Evolutionary conservation across 2,797 vertebrate species (phyloP).

Genomic region (Sus cebifrons): DNA sequence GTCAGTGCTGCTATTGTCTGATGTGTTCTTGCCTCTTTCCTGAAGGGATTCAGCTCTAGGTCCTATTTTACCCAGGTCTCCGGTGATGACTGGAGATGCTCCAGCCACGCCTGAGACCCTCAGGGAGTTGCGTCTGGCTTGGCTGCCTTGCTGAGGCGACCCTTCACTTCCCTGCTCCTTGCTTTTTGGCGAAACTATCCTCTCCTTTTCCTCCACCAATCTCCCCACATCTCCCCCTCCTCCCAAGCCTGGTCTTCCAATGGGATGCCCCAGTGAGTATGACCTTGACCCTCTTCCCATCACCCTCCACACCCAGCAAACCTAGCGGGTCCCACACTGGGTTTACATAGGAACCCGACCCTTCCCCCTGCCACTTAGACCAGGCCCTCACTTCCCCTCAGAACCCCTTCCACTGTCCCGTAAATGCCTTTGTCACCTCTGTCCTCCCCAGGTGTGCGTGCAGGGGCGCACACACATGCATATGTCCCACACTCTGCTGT

Average conservation of each 20-base stretch:
- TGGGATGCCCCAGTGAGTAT: neutral
- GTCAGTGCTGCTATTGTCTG: neutral
- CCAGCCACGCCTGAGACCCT: neutral
- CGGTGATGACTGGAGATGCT: constrained; percentile 1
- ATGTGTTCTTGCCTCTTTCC: neutral
- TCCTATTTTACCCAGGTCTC: neutral
- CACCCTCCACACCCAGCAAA: neutral
- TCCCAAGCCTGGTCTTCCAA: neutral
- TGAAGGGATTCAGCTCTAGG: constrained; percentile 21
- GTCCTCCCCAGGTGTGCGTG: neutral
- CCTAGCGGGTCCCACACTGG: neutral
- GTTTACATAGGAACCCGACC: too few species aligned
- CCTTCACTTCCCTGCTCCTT: neutral
- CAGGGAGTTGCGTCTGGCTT: neutral
- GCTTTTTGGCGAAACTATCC: neutral
- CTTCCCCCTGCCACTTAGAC: neutral
- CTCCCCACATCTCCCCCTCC: neutral
- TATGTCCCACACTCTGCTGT: neutral
- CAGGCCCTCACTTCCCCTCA: neutral
- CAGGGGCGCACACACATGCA: neutral
- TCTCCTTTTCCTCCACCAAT: neutral
- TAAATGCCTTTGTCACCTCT: neutral
- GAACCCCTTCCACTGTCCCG: neutral
- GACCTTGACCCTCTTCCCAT: neutral
- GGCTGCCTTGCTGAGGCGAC: neutral